Percentiles rank a stretch among this genome's conserved stretches.
phyloP scores from a whole-genome alignment of 2,888 invertebrate species.

The Chymomyza caudatula region DNA sequence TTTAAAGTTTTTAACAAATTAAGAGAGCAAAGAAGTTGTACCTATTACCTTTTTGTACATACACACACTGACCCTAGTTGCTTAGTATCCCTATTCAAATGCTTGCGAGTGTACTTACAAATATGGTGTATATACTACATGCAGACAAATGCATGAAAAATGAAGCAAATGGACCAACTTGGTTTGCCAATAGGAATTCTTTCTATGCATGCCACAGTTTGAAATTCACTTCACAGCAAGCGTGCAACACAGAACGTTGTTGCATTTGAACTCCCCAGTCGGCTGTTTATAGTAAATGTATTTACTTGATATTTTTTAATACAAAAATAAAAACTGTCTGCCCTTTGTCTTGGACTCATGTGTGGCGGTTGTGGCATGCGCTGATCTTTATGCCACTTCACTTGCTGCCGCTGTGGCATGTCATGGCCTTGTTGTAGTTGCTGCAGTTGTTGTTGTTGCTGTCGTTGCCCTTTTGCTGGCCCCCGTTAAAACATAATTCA shows the following conservation, averaged over 20 bases:
- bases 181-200: constrained; percentile 55
- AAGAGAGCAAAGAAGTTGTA: no score
- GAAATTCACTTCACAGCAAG: not conserved
- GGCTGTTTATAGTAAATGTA: not conserved
- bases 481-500: constrained; percentile 60
- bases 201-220: not conserved
- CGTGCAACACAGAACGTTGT: not conserved
- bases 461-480: constrained; percentile 49
- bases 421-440: constrained; percentile 28
- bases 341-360: not conserved
- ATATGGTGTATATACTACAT: not conserved
- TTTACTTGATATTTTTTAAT: not conserved
- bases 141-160: constrained; percentile 31
- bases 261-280: not conserved
- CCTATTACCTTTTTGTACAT: no score
- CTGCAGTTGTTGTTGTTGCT: constrained; percentile 21
- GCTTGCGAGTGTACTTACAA: not conserved
- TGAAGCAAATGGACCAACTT: constrained; percentile 61
- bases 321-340: constrained; percentile 16
- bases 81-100: not conserved
- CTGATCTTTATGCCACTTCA: constrained; percentile 2
- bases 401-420: not conserved
- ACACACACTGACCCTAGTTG: not conserved
- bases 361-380: constrained; percentile 34
- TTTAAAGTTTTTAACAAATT: no score